Base-by-base conservation (phyloP, 2,113 vertebrate genomes). In the Anarhynchus alexandrinus region DNA sequence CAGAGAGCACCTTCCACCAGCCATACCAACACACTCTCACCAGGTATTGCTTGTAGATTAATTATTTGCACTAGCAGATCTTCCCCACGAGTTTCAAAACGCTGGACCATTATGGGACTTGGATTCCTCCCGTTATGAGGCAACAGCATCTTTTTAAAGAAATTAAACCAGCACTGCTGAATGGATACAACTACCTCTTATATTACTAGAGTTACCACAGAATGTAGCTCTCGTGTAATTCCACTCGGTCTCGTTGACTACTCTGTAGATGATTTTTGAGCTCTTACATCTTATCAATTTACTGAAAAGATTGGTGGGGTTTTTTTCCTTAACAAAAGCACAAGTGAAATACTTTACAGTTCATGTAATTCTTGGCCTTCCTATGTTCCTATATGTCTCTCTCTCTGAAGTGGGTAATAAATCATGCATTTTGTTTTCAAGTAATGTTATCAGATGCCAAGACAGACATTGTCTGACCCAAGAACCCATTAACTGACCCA, bases 1-100 rank as follows among this genome's bases (percentile, higher is more conserved):
- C 15, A 65, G 42, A 51, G 29, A 5, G 12, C 1, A 2, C 59
- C 29, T 54, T 17, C 58, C 65, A 66, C 25, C 34, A 61, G 47
- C 15, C 5, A 0, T 57, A 57, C 32, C 32, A n/a, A 66, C 30
- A 55, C 9, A 4, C 5, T 23, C 52, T 19, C 21, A 15, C 5
- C 34, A 27, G 18, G 16, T 47, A 47, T 23, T 52, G 11, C 18
- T 27, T 34, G 22, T 34, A 29, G 40, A 26, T 16, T 51, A n/a
- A 29, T 47, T 82, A 64, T 54, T 82, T 73, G 38, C 26, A 69
- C 59, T 30, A 45, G 22, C 14, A 71, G 45, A 42, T 51, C n/a
- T 62, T 77, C 62, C 30, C 77, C 59, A 57, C 12, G n/a, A 66
- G 36, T 52, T 90, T 65, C 30, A 79, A 74, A 74, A 74, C 0